Evolutionary conservation across 2,113 vertebrate genomes (phyloP), one percentile per base, ranked within the genome.

Genomic region (Verasper variegatus): DNA sequence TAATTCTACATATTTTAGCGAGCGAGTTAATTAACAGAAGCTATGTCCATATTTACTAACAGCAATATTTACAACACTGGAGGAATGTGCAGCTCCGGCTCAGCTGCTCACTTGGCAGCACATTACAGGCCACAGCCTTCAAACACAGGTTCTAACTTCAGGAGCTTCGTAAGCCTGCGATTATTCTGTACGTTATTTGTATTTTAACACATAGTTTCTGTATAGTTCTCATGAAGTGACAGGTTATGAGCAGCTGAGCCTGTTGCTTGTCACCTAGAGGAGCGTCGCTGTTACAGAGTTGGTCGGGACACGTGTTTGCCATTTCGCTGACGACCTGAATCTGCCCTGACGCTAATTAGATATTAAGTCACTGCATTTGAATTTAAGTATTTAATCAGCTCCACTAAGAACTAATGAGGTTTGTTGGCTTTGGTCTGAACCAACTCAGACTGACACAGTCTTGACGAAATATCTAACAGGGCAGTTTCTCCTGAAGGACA

Each of bases 161-260:
- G 13, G 5, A 13, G 8, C 60, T 20, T 45, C 40, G 18, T 10
- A 18, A 20, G 1, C 4, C 5, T 2, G 6, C 1, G 24, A 21
- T 26, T 20, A 10, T 69, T 56, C 7, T 31, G 31, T 31, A 31
- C 6, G 7, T 6, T 31, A 31, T 31, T 7, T 31, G 7, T 1
- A 31, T 31, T 31, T 31, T 1, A 31, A 31, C 23, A 37, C 9
- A 66, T 0, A 7, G 37, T 63, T 24, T 47, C 7, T 42, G 8
- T 14, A 12, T 14, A n/a, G 0, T 1, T 69, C 21, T 83, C 84
- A 92, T 77, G 84, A 92, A 94, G 18, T 67, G 90, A 80, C 18
- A 47, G 82, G 82, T 85, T 83, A 90, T 88, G 88, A 92, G 90
- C 88, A 92, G 89, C 92, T 89, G 91, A 92, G 90, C 87, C 83